Percentiles rank a stretch among this genome's conserved stretches.
Evolutionary conservation across 2,797 vertebrate species (phyloP).

Genomic region (Nyctibius grandis): DNA sequence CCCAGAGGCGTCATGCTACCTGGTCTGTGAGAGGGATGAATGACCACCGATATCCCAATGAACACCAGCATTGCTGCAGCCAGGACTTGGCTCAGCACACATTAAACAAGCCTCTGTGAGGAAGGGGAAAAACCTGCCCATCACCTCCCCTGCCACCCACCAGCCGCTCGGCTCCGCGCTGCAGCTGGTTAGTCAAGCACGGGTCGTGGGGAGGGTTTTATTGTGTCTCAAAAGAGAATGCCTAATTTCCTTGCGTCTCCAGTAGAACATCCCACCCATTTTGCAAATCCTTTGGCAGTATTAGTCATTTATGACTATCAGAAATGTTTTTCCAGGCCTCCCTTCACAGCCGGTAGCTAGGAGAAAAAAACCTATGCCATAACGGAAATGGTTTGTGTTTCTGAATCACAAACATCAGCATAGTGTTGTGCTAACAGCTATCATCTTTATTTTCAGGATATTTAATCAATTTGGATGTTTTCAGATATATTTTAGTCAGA

Average conservation of each 20-base stretch:
- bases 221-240: background rate
- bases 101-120: background rate
- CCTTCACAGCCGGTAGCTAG: background rate
- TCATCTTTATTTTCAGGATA: conserved; percentile 65
- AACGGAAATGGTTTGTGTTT: background rate
- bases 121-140: background rate
- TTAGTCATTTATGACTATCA: conserved; percentile 22
- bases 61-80: background rate
- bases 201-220: background rate
- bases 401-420: conserved; percentile 23
- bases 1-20: rapidly evolving
- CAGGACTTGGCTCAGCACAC: background rate
- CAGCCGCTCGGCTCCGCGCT: background rate
- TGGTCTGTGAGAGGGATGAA: background rate
- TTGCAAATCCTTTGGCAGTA: background rate
- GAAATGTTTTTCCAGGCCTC: background rate
- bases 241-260: background rate
- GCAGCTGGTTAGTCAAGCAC: background rate
- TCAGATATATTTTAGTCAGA: conserved; percentile 65
- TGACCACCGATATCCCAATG: background rate
- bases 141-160: background rate
- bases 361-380: background rate
- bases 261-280: background rate
- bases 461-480: conserved; percentile 63
- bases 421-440: background rate